A percentile compares a stretch with the other conserved stretches of the same genome.
Evolutionary conservation across 2,113 vertebrate genomes (phyloP).

Genomic region (Aspidoscelis tigris): DNA sequence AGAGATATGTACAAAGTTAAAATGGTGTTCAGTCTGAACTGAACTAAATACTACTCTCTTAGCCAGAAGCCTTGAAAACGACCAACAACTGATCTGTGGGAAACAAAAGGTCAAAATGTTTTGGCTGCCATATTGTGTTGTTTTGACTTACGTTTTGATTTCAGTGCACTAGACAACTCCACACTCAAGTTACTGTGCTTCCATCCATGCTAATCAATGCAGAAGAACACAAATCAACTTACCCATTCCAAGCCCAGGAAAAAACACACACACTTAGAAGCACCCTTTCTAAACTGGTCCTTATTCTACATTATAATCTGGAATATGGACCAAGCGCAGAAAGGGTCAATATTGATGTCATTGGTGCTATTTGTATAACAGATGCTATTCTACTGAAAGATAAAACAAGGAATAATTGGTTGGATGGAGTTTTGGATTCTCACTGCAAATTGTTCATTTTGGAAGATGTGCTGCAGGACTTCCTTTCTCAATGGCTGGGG

Average conservation of each 20-base stretch:
- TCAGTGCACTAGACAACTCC: background rate
- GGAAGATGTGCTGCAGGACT: no score
- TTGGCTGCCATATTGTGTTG: background rate
- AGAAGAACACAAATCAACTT: background rate
- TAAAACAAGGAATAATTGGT: no score
- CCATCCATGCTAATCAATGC: background rate
- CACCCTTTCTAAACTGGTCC: background rate
- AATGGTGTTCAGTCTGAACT: no score
- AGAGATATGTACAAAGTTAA: no score
- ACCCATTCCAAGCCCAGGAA: background rate
- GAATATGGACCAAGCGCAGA: no score
- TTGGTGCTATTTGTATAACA: background rate
- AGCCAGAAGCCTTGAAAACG: background rate
- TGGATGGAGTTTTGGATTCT: no score
- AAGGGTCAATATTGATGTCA: no score
- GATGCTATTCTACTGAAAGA: background rate
- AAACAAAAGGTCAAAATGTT: background rate
- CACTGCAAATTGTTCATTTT: no score
- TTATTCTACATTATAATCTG: no score
- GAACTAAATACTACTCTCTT: background rate
- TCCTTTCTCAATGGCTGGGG: no score
- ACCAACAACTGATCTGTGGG: background rate
- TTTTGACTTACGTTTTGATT: background rate
- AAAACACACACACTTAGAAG: background rate
- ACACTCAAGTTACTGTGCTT: background rate